Base-by-base conservation (phyloP, 2,797 vertebrate species). In the Spatula versicolor region DNA sequence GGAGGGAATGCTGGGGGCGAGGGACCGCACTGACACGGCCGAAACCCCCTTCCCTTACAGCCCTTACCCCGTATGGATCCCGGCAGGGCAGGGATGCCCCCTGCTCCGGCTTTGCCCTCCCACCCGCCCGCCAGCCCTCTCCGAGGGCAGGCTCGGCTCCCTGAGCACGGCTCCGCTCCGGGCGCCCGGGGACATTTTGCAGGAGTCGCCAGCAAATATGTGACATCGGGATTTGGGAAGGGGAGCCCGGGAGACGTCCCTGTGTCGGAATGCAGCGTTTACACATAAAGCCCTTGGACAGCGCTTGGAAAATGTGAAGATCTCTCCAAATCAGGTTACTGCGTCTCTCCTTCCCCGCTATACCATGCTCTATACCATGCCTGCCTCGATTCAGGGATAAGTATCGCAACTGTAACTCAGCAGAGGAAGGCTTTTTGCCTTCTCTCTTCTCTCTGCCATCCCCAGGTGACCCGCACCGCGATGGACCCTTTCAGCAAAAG, bases 401-500 rank as follows among this genome's bases (percentile, higher is more conserved):
- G 43, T 13, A 86, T 19, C 71, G 19, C 55, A 45, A 26, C 31
- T 45, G 69, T 56, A 69, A 84, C 37, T 63, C 59, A 23, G 9
- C 21, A 86, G 86, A 63, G 66, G 33, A 60, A 26, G 43, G 55
- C 45, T 86, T 41, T 84, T 56, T 76, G 37, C 73, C 46, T 83
- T 13, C 67, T 17, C 58, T 75, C 7, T 45, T 41, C 52, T 59
- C 7, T 0, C 21, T 60, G 55, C 35, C 73, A 88, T 79, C 69
- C 39, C 26, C 62, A 23, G 0, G 13, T 33, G 55, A 71, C 59
- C 62, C 50, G 13, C 62, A 75, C 46, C 25, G 20, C 58, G 39
- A 28, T 3, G 50, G 22, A 85, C 62, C 82, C 50, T 50, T 56
- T 45, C 71, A 63, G 59, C 55, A 92, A 95, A 97, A 96, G 83